phyloP scores from a whole-genome alignment of 2,797 vertebrate genomes.

The Moxostoma hubbsi region DNA sequence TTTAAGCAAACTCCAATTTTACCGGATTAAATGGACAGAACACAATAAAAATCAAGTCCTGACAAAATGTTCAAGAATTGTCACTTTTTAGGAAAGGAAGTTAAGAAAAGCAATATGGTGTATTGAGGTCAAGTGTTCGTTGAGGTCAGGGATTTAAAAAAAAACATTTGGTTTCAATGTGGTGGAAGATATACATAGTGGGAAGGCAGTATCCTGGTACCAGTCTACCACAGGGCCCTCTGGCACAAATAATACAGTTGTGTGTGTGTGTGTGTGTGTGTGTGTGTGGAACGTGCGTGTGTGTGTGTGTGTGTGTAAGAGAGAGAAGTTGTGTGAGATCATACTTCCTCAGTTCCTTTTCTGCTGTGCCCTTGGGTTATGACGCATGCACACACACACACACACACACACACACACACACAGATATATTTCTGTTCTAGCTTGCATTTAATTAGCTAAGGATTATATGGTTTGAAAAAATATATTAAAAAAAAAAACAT shows the following conservation, averaged over 20 bases:
- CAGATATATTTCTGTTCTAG: not conserved
- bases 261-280: slow-evolving; percentile 22
- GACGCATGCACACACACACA: slow-evolving; percentile 19
- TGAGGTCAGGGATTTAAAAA: slow-evolving; percentile 45
- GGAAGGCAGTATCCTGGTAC: slow-evolving; percentile 67
- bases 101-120: not conserved
- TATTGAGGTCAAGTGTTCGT: slow-evolving; percentile 51
- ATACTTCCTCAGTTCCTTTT: slow-evolving; percentile 55
- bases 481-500: too few species aligned
- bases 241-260: slow-evolving; percentile 53
- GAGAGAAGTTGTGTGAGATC: slow-evolving; percentile 38
- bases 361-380: slow-evolving; percentile 2
- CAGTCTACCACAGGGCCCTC: slow-evolving; percentile 67
- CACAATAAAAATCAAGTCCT: too few species aligned
- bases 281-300: not conserved
- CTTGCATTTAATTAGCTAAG: too few species aligned
- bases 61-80: too few species aligned
- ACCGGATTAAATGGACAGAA: too few species aligned
- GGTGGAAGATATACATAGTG: slow-evolving; percentile 61
- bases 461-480: not conserved
- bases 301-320: not conserved
- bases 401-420: slow-evolving; percentile 23
- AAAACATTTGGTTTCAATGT: slow-evolving; percentile 65
- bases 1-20: too few species aligned
- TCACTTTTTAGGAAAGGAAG: not conserved